phyloP scores from a whole-genome alignment of 1,140 invertebrate genomes.

The Papilio machaon region DNA sequence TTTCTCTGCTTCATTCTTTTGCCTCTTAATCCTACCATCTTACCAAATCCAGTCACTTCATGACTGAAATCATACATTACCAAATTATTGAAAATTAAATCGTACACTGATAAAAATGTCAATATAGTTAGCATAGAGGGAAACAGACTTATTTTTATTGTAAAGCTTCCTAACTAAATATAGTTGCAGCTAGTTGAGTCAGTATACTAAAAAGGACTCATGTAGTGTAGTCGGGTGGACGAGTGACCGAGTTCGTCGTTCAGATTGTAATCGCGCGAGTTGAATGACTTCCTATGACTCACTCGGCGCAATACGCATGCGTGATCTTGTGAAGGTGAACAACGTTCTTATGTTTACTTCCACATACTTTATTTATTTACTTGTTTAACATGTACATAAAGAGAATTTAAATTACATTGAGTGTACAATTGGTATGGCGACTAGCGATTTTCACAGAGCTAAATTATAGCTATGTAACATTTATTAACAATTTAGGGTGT shows the following conservation, averaged over 20 bases:
- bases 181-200: slow-evolving; percentile 52
- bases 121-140: background rate
- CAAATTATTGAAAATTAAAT: too few species aligned
- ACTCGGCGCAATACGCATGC: slow-evolving; percentile 60
- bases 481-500: too few species aligned
- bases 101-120: background rate
- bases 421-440: background rate
- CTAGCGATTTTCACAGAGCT: background rate
- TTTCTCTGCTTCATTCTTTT: too few species aligned
- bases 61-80: too few species aligned
- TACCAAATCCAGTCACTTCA: too few species aligned
- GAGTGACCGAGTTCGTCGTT: slow-evolving; percentile 66
- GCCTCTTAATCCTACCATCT: too few species aligned
- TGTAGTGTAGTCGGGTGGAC: slow-evolving; percentile 53
- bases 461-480: too few species aligned
- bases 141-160: background rate
- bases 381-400: slow-evolving; percentile 7
- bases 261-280: slow-evolving; percentile 58
- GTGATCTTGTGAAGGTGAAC: slow-evolving; percentile 69
- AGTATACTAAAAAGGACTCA: slow-evolving; percentile 69
- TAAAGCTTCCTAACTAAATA: slow-evolving; percentile 19
- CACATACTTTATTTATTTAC: slow-evolving; percentile 18
- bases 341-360: slow-evolving; percentile 17
- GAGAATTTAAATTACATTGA: slow-evolving; percentile 4
- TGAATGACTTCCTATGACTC: slow-evolving; percentile 73